Percentiles rank a stretch among this genome's conserved stretches.
These are phyloP conservation scores for Agriotes lineatus DNA, from an alignment of 2,888 invertebrate genomes.

Conservation along the genomic window DNA sequence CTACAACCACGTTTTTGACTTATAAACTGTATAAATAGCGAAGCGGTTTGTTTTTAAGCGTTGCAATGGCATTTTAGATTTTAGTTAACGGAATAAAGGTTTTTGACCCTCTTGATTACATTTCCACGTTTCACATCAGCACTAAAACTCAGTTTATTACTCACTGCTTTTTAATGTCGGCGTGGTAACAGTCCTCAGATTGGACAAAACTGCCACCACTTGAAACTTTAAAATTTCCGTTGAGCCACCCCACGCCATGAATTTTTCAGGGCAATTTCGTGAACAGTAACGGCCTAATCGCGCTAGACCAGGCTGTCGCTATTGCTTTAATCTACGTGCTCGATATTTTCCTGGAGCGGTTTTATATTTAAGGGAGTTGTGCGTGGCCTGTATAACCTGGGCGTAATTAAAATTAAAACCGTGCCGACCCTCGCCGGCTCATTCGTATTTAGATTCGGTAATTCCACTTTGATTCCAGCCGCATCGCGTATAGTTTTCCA, in stretches of 20 bases:
- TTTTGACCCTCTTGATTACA: too few species aligned
- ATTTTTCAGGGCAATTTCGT: not conserved
- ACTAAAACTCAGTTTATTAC: too few species aligned
- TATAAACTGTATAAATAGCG: too few species aligned
- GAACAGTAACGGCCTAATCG: not conserved
- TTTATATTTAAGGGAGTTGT: constrained; percentile 43
- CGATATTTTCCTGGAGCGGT: constrained; percentile 39
- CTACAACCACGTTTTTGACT: too few species aligned
- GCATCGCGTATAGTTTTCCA: not conserved
- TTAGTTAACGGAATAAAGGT: too few species aligned
- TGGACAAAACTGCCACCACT: too few species aligned
- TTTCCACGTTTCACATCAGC: too few species aligned
- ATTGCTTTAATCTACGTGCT: constrained; percentile 36
- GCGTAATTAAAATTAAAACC: constrained; percentile 44
- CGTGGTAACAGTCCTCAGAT: too few species aligned
- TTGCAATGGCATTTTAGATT: too few species aligned
- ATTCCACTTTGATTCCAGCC: constrained; percentile 32
- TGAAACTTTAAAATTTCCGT: not conserved
- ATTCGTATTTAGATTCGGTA: constrained; percentile 39
- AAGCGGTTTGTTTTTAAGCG: too few species aligned
- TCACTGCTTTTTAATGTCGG: too few species aligned
- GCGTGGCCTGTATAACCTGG: constrained; percentile 41
- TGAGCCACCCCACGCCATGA: not conserved
- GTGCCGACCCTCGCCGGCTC: constrained; percentile 28
- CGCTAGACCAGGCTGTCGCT: not conserved